Evolutionary conservation across 2,888 invertebrate species (phyloP).

Genomic region (Lottia scabra): DNA sequence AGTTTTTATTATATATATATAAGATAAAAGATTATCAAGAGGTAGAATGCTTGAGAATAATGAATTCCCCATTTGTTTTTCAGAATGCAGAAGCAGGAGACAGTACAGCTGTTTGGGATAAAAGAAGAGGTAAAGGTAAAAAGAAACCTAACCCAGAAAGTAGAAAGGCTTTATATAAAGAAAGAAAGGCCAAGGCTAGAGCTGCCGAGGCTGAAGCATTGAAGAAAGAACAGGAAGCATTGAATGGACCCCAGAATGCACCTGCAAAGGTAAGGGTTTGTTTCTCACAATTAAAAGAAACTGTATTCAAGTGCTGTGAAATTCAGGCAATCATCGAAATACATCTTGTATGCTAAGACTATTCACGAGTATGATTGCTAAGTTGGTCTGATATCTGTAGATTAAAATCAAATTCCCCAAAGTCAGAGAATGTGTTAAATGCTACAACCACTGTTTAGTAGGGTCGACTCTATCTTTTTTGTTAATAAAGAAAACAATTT

Average conservation of each 20-base stretch:
- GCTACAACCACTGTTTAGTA: too few species aligned
- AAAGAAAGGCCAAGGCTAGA: slow-evolving; percentile 4
- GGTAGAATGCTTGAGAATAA: too few species aligned
- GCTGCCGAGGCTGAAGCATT: slow-evolving; percentile 11
- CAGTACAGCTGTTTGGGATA: slow-evolving; percentile 6
- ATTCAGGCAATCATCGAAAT: not conserved
- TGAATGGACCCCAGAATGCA: not conserved
- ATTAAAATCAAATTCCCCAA: too few species aligned
- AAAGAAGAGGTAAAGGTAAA: not conserved
- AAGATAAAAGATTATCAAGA: too few species aligned
- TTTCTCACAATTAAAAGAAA: too few species aligned
- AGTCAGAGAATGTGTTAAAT: too few species aligned
- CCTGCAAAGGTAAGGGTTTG: not conserved
- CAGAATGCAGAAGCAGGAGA: slow-evolving; percentile 4
- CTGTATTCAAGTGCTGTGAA: not conserved
- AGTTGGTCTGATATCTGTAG: too few species aligned
- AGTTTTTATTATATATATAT: too few species aligned
- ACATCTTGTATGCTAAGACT: not conserved
- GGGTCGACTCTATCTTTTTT: too few species aligned
- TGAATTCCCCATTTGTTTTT: not conserved
- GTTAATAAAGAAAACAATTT: too few species aligned
- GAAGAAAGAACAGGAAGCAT: not conserved
- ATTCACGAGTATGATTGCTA: not conserved
- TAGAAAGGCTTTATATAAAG: slow-evolving; percentile 7
- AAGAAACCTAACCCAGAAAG: not conserved